phyloP scores from a whole-genome alignment of 1,140 invertebrate species.

The Homarus americanus region DNA sequence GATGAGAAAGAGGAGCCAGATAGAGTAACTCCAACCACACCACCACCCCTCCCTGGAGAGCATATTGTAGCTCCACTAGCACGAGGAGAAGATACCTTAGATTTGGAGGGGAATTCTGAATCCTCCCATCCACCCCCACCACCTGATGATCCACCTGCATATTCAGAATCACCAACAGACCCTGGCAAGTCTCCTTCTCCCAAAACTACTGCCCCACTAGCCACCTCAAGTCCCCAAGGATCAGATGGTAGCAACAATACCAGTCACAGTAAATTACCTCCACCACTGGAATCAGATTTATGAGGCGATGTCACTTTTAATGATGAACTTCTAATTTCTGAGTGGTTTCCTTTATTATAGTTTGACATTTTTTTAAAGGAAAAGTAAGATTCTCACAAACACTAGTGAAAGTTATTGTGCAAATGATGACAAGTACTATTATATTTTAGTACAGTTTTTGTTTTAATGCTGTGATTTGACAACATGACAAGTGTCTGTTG shows the following conservation, averaged over 20 bases:
- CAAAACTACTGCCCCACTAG: conserved; percentile 12
- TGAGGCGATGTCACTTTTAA: conserved; percentile 16
- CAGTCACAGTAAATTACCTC: conserved; percentile 42
- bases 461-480: not conserved
- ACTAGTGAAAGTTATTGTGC: not conserved
- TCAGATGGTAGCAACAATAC: conserved; percentile 17
- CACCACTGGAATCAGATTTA: conserved; percentile 67
- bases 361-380: not conserved
- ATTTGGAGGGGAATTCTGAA: conserved; percentile 13
- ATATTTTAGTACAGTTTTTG: not conserved
- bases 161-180: not conserved
- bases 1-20: conserved; percentile 34
- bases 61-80: conserved; percentile 55
- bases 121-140: not conserved
- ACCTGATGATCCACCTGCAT: not conserved
- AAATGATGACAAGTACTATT: not conserved
- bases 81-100: conserved; percentile 39
- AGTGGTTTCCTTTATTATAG: conserved; percentile 32
- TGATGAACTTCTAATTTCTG: not conserved
- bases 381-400: not conserved
- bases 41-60: conserved; percentile 16
- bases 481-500: not conserved
- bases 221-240: conserved; percentile 63
- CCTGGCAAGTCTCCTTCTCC: not conserved
- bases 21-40: conserved; percentile 45